Percentiles rank a stretch among this genome's conserved stretches.
Evolutionary conservation across 2,113 vertebrate species (phyloP).

Genomic region (Talpa occidentalis): DNA sequence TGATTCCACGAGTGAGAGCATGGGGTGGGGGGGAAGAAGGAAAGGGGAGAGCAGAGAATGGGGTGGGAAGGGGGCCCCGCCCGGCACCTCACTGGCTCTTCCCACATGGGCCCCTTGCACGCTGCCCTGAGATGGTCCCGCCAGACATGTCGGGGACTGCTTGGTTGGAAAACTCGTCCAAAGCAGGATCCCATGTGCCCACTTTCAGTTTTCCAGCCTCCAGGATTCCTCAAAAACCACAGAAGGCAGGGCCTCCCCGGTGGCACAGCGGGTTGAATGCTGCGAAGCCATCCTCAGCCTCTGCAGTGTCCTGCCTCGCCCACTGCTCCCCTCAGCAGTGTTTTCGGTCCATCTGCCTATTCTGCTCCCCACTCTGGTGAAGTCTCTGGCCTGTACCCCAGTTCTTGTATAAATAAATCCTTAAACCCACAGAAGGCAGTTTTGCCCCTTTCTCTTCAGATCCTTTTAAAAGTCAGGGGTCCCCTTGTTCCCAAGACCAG

Average conservation of each 20-base stretch:
- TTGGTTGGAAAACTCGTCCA: not conserved
- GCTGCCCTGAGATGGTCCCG: too few species aligned
- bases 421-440: not conserved
- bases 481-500: not conserved
- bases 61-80: not conserved
- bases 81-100: too few species aligned
- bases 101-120: too few species aligned
- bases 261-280: too few species aligned
- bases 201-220: not conserved
- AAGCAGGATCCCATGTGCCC: not conserved
- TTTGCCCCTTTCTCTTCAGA: not conserved
- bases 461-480: not conserved
- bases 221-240: not conserved
- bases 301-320: too few species aligned
- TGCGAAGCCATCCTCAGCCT: too few species aligned
- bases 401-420: too few species aligned
- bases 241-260: too few species aligned
- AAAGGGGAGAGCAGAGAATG: not conserved
- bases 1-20: not conserved
- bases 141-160: not conserved
- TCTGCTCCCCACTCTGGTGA: too few species aligned
- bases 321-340: too few species aligned
- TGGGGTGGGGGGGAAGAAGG: not conserved
- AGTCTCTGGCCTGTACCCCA: too few species aligned
- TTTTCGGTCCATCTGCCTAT: too few species aligned